phyloP scores from a whole-genome alignment of 2,888 invertebrate genomes.

The Ectropis crepuscularia region DNA sequence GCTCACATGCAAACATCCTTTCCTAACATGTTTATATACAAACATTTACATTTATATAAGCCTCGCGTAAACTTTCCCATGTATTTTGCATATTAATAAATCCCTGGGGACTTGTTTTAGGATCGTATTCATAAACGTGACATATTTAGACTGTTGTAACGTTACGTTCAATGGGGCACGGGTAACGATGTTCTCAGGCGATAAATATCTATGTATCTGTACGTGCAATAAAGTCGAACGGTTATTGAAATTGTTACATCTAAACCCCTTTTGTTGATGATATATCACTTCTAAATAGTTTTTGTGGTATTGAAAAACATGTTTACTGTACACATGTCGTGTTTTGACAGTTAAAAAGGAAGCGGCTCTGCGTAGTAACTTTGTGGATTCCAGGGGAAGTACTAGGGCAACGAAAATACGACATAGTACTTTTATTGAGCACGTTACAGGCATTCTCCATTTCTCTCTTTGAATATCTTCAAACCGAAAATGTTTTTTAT shows the following conservation, averaged over 20 bases:
- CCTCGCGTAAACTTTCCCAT: conserved; percentile 28
- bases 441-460: too few species aligned
- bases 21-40: conserved; percentile 26
- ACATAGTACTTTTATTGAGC: too few species aligned
- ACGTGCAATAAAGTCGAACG: conserved; percentile 3
- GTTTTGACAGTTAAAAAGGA: too few species aligned
- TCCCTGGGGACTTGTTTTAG: conserved; percentile 17
- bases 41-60: conserved; percentile 23
- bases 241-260: background rate
- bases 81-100: conserved; percentile 38
- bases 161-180: conserved; percentile 10
- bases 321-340: too few species aligned
- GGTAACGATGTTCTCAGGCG: background rate
- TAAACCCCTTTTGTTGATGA: background rate
- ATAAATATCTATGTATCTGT: background rate
- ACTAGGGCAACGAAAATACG: too few species aligned
- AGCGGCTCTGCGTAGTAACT: too few species aligned
- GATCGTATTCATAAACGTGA: conserved; percentile 16
- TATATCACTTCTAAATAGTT: background rate
- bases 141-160: conserved; percentile 20
- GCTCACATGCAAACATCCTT: conserved; percentile 7
- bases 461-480: too few species aligned
- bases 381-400: too few species aligned
- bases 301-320: too few species aligned
- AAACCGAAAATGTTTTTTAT: too few species aligned